Evolutionary conservation across 2,113 vertebrate species (phyloP), one percentile per base, ranked within the genome.

Genomic region (Mionectes macconnelli): DNA sequence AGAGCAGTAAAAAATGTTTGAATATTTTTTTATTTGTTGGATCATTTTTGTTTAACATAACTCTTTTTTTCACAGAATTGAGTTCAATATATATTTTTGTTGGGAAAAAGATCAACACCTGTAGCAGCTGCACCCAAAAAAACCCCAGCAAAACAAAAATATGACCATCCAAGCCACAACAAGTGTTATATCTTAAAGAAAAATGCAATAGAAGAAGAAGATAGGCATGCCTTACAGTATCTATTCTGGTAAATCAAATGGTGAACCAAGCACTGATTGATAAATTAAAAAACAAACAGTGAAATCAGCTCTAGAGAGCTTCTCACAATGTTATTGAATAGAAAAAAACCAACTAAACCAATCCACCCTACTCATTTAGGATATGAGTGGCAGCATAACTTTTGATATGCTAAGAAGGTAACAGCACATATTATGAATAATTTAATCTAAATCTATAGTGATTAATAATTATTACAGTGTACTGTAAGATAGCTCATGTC

Each of bases 31-130:
- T 1, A 16, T 37, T 80, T 76, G 5, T 47, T 66, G 13, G 7
- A 64, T 4, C 3, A 49, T 68, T 93, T 90, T 3, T 13, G 31
- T 39, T 45, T 83, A 42, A 35, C 12, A 10, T 23, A 88, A 45
- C 8, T 44, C 1, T 55, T 82, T 67, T 40, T 25, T n/a, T 63
- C 42, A 52, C 75, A 56, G 2, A 44, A n/a, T 6, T 72, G 1
- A 55, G 4, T 55, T n/a, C 3, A 52, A 67, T 47, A 37, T 22
- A 37, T 7, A 23, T n/a, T 76, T 25, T 28, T 73, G 5, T 33
- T 4, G 4, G 4, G 2, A 19, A n/a, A 47, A 53, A 21, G 21
- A 6, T 0, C 19, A 39, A 7, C 3, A 49, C 2, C 0, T 0
- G 1, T 3, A 3, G 28, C 2, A 12, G 4, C 35, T 3, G 3